Conservation (phyloP, 2,797 vertebrate species). For the Anguilla marmorata region DNA sequence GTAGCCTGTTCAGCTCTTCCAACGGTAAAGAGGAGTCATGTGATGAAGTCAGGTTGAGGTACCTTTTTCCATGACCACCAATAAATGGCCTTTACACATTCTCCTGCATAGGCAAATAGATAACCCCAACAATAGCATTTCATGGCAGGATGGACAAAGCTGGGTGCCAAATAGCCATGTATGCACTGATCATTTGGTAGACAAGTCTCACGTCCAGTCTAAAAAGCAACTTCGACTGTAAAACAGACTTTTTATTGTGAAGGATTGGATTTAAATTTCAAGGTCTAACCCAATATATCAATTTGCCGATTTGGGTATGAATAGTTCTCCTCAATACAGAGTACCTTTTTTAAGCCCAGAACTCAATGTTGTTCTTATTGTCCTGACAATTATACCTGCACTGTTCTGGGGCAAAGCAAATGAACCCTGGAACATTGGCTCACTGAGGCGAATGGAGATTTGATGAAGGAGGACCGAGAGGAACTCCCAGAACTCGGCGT, state of each 20-base stretch:
- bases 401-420: not conserved
- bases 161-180: not conserved
- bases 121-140: not conserved
- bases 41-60: not conserved
- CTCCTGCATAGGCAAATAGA: not conserved
- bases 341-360: not conserved
- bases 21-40: not conserved
- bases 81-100: not conserved
- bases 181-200: not conserved
- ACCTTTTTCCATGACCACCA: not conserved
- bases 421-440: not conserved
- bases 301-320: not conserved
- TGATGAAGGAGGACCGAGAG: not conserved
- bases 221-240: not conserved
- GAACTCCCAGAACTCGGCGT: not conserved
- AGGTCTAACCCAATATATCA: not conserved
- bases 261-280: not conserved
- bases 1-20: not conserved
- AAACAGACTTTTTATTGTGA: not conserved
- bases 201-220: not conserved
- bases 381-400: not conserved
- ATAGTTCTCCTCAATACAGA: not conserved
- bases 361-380: not conserved
- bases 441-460: not conserved
- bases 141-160: not conserved